These are phyloP conservation scores for Nomada fucata DNA, from an alignment of 2,888 invertebrate genomes.

Conservation along the genomic window DNA sequence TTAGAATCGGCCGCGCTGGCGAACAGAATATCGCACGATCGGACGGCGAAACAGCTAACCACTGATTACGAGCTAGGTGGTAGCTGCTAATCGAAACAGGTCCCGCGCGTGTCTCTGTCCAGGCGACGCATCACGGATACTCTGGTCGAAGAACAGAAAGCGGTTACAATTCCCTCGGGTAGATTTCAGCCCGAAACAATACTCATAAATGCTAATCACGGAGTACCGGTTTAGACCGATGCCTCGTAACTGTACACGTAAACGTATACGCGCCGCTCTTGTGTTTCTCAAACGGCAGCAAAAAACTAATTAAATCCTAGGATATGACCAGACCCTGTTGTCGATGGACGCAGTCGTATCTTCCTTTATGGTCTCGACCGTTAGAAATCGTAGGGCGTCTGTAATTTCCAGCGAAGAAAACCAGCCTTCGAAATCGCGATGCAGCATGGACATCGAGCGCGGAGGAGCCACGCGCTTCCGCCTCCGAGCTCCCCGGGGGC, in stretches of 20 bases:
- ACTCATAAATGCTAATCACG: conserved; percentile 44
- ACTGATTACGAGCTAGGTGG: conserved; percentile 24
- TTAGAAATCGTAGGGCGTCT: neutral
- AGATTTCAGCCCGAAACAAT: conserved; percentile 51
- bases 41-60: conserved; percentile 25
- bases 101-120: conserved; percentile 8
- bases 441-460: neutral
- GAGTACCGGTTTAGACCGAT: conserved; percentile 65
- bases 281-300: conserved; percentile 46
- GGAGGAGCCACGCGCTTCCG: neutral
- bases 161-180: conserved; percentile 6
- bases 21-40: conserved; percentile 4
- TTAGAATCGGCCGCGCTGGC: neutral
- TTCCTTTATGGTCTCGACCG: neutral
- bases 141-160: neutral
- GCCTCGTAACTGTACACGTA: conserved; percentile 65
- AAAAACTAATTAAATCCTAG: conserved; percentile 66
- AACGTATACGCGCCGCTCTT: conserved; percentile 17
- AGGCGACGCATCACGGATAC: neutral
- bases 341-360: neutral
- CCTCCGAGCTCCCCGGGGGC: neutral
- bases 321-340: neutral
- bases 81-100: conserved; percentile 45
- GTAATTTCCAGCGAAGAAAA: neutral
- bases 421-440: neutral